Base-by-base conservation (phyloP, 2,113 vertebrate genomes). In the Boleophthalmus pectinirostris region DNA sequence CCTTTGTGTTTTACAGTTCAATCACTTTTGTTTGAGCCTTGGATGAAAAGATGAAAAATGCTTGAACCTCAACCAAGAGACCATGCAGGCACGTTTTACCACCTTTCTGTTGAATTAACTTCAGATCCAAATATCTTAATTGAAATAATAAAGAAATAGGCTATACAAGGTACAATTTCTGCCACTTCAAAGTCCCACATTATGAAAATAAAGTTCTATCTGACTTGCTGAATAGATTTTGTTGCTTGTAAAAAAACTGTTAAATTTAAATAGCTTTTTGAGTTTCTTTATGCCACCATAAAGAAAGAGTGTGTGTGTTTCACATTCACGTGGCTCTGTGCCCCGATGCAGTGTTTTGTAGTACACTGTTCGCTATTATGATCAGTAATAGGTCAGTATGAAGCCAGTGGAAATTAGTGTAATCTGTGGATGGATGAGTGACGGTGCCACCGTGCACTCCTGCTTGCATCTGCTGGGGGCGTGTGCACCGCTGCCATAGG, bases 401-500 rank as follows among this genome's bases (percentile, higher is more conserved):
- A 45, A 14, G 33, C 8, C 21, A 35, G 13, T 10, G 56, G 69
- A 77, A 64, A 68, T 71, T 35, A 18, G 23, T 82, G 51, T 47
- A n/a, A 60, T 70, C 46, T 72, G 75, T 38, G 70, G 64, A 78
- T 75, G 66, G 69, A 78, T 77, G 75, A 78, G 47, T 75, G 83
- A 74, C 73, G 68, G 70, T 54, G 82, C 71, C 72, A 74, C 77
- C 84, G 35, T 80, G 88, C 75, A 84, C 82, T 84, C 81, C 83
- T 87, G 24, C 79, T 63, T 78, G 74, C 73, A 70, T 73, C 79
- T 88, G 89, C 80, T 80, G 86, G 84, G 86, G 88, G 84, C 80
- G 84, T 85, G 90, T 85, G 86, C 83, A 84, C n/a, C 75, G 78
- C 85, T 75, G 79, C 79, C 70, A 80, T 78, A 78, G 82, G 83